phyloP scores from a whole-genome alignment of 2,888 invertebrate species.

The Hoplodrina ambigua region DNA sequence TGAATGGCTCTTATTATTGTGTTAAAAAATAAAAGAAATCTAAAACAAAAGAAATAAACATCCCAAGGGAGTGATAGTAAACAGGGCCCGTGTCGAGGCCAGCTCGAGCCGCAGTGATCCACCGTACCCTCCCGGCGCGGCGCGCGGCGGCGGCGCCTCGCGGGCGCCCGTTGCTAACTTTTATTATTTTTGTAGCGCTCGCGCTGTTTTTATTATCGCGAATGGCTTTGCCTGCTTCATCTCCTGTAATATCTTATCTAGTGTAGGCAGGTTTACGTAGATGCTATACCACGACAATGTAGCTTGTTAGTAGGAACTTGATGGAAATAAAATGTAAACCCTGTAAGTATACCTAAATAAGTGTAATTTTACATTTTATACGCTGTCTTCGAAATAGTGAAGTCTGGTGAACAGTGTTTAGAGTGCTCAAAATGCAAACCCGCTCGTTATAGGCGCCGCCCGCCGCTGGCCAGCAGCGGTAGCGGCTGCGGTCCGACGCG shows the following conservation, averaged over 20 bases:
- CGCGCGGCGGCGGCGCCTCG: slow-evolving; percentile 76
- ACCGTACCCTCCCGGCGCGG: slow-evolving; percentile 63
- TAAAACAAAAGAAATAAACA: slow-evolving; percentile 76
- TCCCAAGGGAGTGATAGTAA: slow-evolving; percentile 79
- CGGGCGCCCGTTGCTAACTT: slow-evolving; percentile 82
- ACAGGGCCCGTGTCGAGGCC: slow-evolving; percentile 77
- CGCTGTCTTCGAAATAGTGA: slow-evolving; percentile 65
- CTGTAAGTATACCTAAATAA: not conserved
- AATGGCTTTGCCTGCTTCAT: slow-evolving; percentile 76
- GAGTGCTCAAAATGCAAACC: slow-evolving; percentile 86
- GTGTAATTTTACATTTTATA: slow-evolving; percentile 18
- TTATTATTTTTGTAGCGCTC: slow-evolving; percentile 85
- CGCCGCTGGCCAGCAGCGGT: slow-evolving; percentile 66
- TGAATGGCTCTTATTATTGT: slow-evolving; percentile 71
- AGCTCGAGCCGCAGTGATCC: slow-evolving; percentile 66
- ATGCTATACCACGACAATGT: slow-evolving; percentile 38
- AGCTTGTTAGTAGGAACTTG: slow-evolving; percentile 28
- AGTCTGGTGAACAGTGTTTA: slow-evolving; percentile 67
- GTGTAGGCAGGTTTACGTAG: slow-evolving; percentile 52
- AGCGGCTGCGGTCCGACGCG: slow-evolving; percentile 86
- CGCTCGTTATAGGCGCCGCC: slow-evolving; percentile 83
- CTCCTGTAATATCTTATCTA: slow-evolving; percentile 68
- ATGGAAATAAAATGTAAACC: slow-evolving; percentile 8
- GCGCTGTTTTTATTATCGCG: slow-evolving; percentile 82
- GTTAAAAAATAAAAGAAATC: slow-evolving; percentile 73